phyloP scores from a whole-genome alignment of 2,888 invertebrate genomes.

The Pyrrhia umbra region DNA sequence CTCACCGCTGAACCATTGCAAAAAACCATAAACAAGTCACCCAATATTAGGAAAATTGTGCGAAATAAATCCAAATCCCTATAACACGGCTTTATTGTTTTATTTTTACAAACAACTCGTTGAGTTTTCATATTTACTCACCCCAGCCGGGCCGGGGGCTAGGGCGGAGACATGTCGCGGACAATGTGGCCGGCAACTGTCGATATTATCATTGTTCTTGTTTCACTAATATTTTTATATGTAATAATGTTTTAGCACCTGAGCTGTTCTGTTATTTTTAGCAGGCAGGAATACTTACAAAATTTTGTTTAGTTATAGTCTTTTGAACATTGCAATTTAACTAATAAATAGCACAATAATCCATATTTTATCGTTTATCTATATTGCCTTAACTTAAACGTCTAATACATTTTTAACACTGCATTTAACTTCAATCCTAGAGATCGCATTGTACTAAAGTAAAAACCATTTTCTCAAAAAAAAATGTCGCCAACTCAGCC shows the following conservation, averaged over 20 bases:
- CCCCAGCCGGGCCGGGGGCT: constrained; percentile 27
- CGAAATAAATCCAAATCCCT: constrained; percentile 62
- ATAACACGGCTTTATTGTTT: constrained; percentile 63
- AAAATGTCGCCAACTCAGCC: constrained; percentile 8
- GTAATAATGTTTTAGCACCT: neutral
- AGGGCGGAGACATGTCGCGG: constrained; percentile 36
- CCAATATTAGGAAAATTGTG: constrained; percentile 58
- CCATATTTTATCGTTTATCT: neutral
- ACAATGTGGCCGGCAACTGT: constrained; percentile 2
- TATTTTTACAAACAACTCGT: constrained; percentile 67
- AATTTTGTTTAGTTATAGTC: neutral
- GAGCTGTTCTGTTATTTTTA: neutral
- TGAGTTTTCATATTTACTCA: constrained; percentile 64
- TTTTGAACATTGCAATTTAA: neutral
- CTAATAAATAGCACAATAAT: neutral
- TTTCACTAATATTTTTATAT: constrained; percentile 2
- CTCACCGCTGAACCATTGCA: constrained; percentile 17
- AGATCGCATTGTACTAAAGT: neutral
- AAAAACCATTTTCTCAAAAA: constrained; percentile 1
- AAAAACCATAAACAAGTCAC: constrained; percentile 54
- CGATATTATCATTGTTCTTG: constrained; percentile 15
- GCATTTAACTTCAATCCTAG: neutral
- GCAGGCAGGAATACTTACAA: neutral
- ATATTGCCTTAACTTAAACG: neutral
- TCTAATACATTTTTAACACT: neutral